phyloP scores from a whole-genome alignment of 2,888 invertebrate species.

The Drosophila pegasa region DNA sequence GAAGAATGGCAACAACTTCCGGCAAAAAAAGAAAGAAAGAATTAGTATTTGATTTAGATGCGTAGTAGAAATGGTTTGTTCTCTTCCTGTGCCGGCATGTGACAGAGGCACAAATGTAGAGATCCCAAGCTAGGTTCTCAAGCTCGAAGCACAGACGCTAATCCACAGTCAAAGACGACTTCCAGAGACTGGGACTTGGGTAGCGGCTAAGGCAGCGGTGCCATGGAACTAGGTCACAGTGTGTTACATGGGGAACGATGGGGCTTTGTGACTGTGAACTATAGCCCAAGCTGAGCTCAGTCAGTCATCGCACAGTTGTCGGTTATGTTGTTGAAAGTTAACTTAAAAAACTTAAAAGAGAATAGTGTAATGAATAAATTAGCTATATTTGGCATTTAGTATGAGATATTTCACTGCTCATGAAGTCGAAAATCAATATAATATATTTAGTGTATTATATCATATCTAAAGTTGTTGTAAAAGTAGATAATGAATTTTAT shows the following conservation, averaged over 20 bases:
- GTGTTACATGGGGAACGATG: constrained; percentile 11
- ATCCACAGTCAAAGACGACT: constrained; percentile 22
- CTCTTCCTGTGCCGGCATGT: constrained; percentile 27
- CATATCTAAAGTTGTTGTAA: too few species aligned
- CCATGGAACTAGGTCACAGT: constrained; percentile 50
- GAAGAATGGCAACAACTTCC: constrained; percentile 55
- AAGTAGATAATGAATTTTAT: too few species aligned
- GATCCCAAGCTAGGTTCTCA: constrained; percentile 36
- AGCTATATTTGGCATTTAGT: too few species aligned
- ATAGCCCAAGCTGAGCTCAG: constrained; percentile 12
- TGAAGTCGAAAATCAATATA: too few species aligned
- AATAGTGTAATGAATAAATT: neutral
- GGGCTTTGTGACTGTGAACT: constrained; percentile 31
- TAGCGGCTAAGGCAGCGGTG: constrained; percentile 31
- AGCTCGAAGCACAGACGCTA: constrained; percentile 21
- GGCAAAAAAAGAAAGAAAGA: constrained; percentile 29
- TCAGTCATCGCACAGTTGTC: constrained; percentile 32
- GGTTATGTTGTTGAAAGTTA: too few species aligned
- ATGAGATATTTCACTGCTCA: too few species aligned
- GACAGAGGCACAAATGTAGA: constrained; percentile 2
- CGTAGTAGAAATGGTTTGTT: constrained; percentile 1
- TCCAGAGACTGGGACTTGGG: constrained; percentile 28
- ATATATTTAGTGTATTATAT: too few species aligned
- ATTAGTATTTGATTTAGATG: constrained; percentile 18
- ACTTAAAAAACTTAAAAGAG: neutral